These are phyloP conservation scores for Pelosia muscerda DNA, from an alignment of 2,888 invertebrate genomes.

Conservation along the genomic window DNA sequence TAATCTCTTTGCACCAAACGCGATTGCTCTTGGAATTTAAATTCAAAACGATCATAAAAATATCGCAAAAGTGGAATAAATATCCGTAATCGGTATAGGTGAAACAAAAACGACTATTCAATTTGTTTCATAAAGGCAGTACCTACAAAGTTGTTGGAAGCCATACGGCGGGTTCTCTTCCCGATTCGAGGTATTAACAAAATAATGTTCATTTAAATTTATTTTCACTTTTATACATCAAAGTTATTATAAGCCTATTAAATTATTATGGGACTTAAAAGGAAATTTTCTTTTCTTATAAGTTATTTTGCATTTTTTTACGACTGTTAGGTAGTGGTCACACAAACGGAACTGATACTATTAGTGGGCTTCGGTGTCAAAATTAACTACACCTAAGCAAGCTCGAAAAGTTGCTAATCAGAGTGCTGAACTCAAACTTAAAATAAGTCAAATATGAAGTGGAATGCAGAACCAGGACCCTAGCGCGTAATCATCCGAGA, in stretches of 20 bases:
- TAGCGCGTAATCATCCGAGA: too few species aligned
- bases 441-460: too few species aligned
- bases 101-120: not conserved
- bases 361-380: too few species aligned
- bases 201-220: not conserved
- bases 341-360: not conserved
- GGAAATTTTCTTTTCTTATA: not conserved
- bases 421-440: too few species aligned
- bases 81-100: not conserved
- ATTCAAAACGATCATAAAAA: not conserved
- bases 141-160: not conserved
- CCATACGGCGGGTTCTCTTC: not conserved
- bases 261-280: not conserved
- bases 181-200: not conserved
- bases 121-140: not conserved
- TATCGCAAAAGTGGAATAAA: not conserved
- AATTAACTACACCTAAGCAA: too few species aligned
- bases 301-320: not conserved
- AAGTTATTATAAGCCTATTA: conserved; percentile 2
- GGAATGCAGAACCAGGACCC: too few species aligned
- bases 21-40: too few species aligned
- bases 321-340: not conserved
- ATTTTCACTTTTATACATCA: not conserved
- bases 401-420: too few species aligned
- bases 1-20: too few species aligned